These are phyloP conservation scores for Pristionchus mayeri DNA, from an alignment of 2,888 invertebrate species.

Conservation along the genomic window DNA sequence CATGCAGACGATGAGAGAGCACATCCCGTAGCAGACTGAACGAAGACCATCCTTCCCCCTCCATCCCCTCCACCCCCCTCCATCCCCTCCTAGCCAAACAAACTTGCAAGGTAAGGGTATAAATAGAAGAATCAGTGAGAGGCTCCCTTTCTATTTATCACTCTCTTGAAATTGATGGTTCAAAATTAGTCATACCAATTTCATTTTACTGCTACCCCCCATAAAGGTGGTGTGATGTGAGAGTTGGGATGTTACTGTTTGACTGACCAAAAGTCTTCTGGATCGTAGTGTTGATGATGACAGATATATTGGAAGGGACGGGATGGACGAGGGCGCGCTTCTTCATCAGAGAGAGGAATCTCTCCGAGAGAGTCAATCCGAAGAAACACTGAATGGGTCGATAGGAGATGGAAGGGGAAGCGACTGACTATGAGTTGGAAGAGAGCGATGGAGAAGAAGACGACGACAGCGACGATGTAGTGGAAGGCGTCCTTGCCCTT, in stretches of 20 bases:
- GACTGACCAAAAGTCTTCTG: conserved; percentile 37
- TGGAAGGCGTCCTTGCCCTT: conserved; percentile 68
- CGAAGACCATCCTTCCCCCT: not conserved
- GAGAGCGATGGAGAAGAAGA: conserved; percentile 66
- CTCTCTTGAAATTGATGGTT: conserved; percentile 9
- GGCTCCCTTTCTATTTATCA: not conserved
- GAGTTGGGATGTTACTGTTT: too few relatives aligned
- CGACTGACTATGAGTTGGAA: conserved; percentile 66
- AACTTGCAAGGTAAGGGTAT: not conserved
- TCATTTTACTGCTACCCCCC: not conserved
- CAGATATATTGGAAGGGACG: not conserved
- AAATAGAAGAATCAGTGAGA: not conserved
- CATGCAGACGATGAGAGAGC: conserved; percentile 63
- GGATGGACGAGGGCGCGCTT: not conserved
- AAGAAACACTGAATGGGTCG: conserved; percentile 71
- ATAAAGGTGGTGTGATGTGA: too few relatives aligned
- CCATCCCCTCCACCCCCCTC: not conserved
- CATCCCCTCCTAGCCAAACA: not conserved
- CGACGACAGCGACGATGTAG: conserved; percentile 67
- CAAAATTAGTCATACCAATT: not conserved
- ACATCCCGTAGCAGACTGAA: conserved; percentile 64
- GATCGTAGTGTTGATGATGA: conserved; percentile 30
- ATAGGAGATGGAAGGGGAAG: not conserved
- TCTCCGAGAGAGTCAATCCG: conserved; percentile 69
- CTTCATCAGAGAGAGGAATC: conserved; percentile 5